phyloP scores from a whole-genome alignment of 2,888 invertebrate species.

The Tortrix viridana region DNA sequence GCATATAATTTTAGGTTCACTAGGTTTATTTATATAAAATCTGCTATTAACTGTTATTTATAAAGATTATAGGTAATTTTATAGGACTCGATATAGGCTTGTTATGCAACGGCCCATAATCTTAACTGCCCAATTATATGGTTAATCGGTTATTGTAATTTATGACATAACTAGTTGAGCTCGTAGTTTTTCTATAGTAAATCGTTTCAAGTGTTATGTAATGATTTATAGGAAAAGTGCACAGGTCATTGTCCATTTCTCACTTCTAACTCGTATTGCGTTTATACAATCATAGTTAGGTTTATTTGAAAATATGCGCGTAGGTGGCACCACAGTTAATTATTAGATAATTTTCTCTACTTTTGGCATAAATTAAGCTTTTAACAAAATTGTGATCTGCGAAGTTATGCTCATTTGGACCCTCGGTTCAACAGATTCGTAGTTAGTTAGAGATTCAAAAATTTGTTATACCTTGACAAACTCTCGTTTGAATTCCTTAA shows the following conservation, averaged over 20 bases:
- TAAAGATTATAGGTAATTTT: slow-evolving; percentile 34
- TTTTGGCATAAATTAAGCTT: too few relatives aligned
- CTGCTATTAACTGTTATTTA: slow-evolving; percentile 24
- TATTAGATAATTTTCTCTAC: too few relatives aligned
- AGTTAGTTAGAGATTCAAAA: too few relatives aligned
- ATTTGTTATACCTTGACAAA: too few relatives aligned
- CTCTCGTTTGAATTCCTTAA: too few relatives aligned
- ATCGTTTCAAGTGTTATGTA: slow-evolving; percentile 32
- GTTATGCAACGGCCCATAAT: slow-evolving; percentile 32
- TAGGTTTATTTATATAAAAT: slow-evolving; percentile 24
- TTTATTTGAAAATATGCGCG: too few relatives aligned
- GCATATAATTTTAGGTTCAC: slow-evolving; percentile 23
- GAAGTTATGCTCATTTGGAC: too few relatives aligned
- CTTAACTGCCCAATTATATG: slow-evolving; percentile 34
- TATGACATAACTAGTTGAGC: slow-evolving; percentile 35
- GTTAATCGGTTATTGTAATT: slow-evolving; percentile 38
- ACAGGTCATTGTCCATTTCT: slow-evolving; percentile 21
- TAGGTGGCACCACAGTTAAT: too few relatives aligned
- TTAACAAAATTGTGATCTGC: too few relatives aligned
- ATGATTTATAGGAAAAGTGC: slow-evolving; percentile 25
- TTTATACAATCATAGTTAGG: not conserved
- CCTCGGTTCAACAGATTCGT: too few relatives aligned
- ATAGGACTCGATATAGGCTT: slow-evolving; percentile 21
- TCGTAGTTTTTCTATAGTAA: slow-evolving; percentile 29
- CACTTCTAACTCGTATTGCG: slow-evolving; percentile 7